phyloP scores from a whole-genome alignment of 2,797 vertebrate genomes.

The Typhlichthys subterraneus region DNA sequence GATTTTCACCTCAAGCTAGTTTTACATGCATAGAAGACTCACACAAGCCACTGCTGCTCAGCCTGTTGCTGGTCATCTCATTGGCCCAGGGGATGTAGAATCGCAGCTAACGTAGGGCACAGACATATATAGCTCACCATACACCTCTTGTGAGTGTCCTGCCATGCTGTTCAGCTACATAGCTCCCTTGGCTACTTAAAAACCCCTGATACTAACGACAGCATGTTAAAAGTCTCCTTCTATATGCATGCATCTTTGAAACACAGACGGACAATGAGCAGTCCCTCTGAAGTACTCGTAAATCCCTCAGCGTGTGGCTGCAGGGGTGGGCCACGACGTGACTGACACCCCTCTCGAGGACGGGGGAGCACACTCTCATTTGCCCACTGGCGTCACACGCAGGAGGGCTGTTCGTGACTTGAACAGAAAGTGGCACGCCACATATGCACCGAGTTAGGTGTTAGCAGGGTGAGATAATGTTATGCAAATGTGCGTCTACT shows the following conservation, averaged over 20 bases:
- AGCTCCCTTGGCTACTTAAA: constrained; percentile 2
- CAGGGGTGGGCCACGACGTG: constrained; percentile 16
- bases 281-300: constrained; percentile 4
- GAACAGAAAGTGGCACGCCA: constrained; percentile 3
- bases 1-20: no score
- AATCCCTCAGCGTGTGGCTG: background rate
- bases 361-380: constrained; percentile 21
- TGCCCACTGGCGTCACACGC: constrained; percentile 1
- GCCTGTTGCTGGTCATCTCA: constrained; percentile 24
- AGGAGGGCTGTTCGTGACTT: background rate
- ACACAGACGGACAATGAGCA: background rate
- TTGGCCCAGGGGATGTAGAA: constrained; percentile 8
- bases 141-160: background rate
- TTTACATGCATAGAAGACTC: constrained; percentile 6
- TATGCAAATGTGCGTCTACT: background rate
- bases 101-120: background rate
- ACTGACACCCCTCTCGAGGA: constrained; percentile 15
- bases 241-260: background rate
- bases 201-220: constrained; percentile 12
- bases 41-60: background rate
- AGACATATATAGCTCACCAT: background rate
- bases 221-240: background rate
- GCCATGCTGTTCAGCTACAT: background rate
- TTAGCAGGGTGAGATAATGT: background rate
- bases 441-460: background rate